Base-by-base conservation (phyloP, 2,113 vertebrate genomes). In the Myrmophylax atrothorax region DNA sequence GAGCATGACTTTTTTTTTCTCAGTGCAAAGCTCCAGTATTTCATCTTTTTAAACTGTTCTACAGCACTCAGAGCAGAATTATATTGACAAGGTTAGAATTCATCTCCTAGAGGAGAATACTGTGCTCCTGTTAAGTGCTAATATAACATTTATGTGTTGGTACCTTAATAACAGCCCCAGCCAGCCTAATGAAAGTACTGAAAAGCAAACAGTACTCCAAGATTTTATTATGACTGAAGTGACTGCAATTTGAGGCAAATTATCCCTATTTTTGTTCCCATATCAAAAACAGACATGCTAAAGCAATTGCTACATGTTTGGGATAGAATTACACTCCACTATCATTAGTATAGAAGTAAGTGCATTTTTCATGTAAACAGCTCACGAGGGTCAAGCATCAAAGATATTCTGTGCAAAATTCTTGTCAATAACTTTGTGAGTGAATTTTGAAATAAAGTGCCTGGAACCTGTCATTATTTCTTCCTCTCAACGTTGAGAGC, bases 401-500 rank as follows among this genome's bases (percentile, higher is more conserved):
- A 95, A 97, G 95, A 94, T 89, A 98, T 97, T 97, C 91, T 95
- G 82, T 97, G 97, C 78, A 97, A 98, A 99, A 98, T 97, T 98
- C 97, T 98, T 97, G 98, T 98, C 99, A 98, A 98, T 98, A 98
- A 98, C 98, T 99, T 98, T 98, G 98, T 96, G 97, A 98, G 98
- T 98, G 98, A 98, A 98, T 98, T 98, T 98, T 98, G 98, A 99
- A 99, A 99, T 99, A 98, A 99, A 99, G 98, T 98, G 98, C 98
- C 97, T 98, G 97, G 98, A 99, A 98, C 98, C 97, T 98, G 97
- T 99, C 98, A 99, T 99, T 99, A 99, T 98, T 98, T 98, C 98
- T 98, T 99, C 98, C 98, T 99, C 98, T 98, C 97, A 79, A 98
- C 98, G 98, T 98, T 96, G 97, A 98, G 97, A 98, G 98, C 96